phyloP scores from a whole-genome alignment of 2,888 invertebrate species.

The Heptascelio sp. region DNA sequence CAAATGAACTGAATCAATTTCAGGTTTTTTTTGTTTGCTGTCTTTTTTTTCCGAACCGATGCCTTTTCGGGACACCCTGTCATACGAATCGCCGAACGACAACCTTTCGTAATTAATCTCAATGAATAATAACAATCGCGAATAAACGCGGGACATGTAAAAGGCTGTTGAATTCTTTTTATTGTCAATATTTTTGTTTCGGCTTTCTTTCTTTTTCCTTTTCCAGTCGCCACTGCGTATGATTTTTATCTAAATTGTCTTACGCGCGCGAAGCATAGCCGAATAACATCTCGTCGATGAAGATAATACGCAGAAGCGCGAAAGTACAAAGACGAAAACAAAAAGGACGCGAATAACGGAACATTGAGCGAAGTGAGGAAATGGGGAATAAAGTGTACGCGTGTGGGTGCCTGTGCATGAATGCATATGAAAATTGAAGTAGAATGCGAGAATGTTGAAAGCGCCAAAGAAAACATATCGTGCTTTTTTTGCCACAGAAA shows the following conservation, averaged over 20 bases:
- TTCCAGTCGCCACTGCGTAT: background rate
- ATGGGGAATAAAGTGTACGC: conserved; percentile 48
- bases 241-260: conserved; percentile 30
- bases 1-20: background rate
- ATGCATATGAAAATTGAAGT: conserved; percentile 35
- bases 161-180: too few relatives aligned
- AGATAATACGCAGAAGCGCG: conserved; percentile 39
- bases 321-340: conserved; percentile 42
- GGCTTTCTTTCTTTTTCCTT: background rate
- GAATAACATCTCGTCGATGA: conserved; percentile 56
- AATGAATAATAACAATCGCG: background rate
- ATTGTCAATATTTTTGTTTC: too few relatives aligned
- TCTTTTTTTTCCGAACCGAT: too few relatives aligned
- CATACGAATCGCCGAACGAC: conserved; percentile 7
- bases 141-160: background rate
- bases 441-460: conserved; percentile 43
- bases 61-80: conserved; percentile 7
- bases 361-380: conserved; percentile 55
- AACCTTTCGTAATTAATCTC: background rate
- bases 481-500: conserved; percentile 53
- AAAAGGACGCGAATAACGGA: conserved; percentile 38
- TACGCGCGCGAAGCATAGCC: conserved; percentile 30
- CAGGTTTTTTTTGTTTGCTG: too few relatives aligned
- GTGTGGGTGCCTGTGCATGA: background rate
- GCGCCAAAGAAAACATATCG: conserved; percentile 56